Base-by-base conservation (phyloP, 2,113 vertebrate genomes). In the Eonycteris spelaea region DNA sequence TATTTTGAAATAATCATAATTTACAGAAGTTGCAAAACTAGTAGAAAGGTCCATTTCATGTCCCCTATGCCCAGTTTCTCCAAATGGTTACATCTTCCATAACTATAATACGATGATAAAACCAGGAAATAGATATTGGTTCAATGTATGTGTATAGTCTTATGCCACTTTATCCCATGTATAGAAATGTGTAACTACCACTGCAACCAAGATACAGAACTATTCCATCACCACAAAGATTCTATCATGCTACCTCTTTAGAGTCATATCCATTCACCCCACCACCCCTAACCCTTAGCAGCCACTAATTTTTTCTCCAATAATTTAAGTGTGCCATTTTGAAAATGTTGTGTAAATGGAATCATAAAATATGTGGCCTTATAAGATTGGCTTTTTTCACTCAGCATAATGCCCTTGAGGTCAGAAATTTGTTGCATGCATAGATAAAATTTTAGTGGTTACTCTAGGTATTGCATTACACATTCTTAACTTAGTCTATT, bases 121-220 rank as follows among this genome's bases (percentile, higher is more conserved):
- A 30, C 26, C 33, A 91, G 40, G 45, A 94, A 87, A 68, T 2
- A 70, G 40, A 84, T 0, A 26, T 75, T 53, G 28, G 6, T 74
- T 95, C 53, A 85, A 85, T 0, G 2, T 26, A 3, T 82, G n/a
- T 55, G 7, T 82, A 19, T 22, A 86, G 22, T 86, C 95, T 79
- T 71, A 13, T 40, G 43, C 26, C n/a, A 79, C 92, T 67, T 87
- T 83, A 90, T 74, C 51, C 65, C 33, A 79, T 16, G 24, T 78
- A 53, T 40, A 53, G 40, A 89, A 63, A 91, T 22, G 53, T 55
- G 6, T 73, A 85, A 85, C 40, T 12, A 74, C 61, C 68, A 51
- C 71, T 82, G 43, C 84, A 95, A 89, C 77, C 45, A 93, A 94
- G 48, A 95, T n/a, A 45, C 22, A 95, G 38, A 96, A 85, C 71